Evolutionary conservation across 2,888 invertebrate genomes (phyloP), one percentile per base, ranked within the genome.

Genomic region (Zeuzera pyrina): DNA sequence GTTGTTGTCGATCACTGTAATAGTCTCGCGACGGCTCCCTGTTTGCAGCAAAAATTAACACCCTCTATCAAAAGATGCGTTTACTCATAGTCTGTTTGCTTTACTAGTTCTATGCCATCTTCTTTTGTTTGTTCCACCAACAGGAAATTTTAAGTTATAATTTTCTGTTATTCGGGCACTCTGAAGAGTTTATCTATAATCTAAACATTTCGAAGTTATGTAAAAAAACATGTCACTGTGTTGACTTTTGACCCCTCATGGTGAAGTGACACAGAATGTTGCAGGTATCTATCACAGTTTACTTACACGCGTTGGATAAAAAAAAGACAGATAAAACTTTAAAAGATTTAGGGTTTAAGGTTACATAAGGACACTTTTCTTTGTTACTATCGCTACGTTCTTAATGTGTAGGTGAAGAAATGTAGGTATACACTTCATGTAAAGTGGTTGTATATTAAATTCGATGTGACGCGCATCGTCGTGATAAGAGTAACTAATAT

Each of bases 91-190:
- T 60, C 49, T 74, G 74, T 81, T 74, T 77, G 47, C 57, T 38
- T 55, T 64, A 62, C 69, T 52, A 59, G 66, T 73, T 76, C 66
- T 60, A 60, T 51, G 49, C 49, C 57, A 59, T 58, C 54, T 60
- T 48, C 53, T 60, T 66, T 62, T 81, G 81, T 83, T 79, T 78
- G 62, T 70, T 55, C 38, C 47, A 42, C 60, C 64, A 72, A 77
- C 81, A 77, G 81, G 81, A 83, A 78, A 83, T 81, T 79, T 79
- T 72, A 60, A 71, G 70, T 70, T 71, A 73, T 77, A 78, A 77
- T 77, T 74, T 79, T 74, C 67, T 81, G 77, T 74, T 74, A 79
- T 78, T 73, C 55, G 52, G 45, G 55, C 61, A 52, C 56, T 61
- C 52, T 49, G 56, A 67, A 67, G 61, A 59, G 63, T 65, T 66